These are phyloP conservation scores for Aporrectodea caliginosa DNA, from an alignment of 1,140 invertebrate species.

Conservation along the genomic window DNA sequence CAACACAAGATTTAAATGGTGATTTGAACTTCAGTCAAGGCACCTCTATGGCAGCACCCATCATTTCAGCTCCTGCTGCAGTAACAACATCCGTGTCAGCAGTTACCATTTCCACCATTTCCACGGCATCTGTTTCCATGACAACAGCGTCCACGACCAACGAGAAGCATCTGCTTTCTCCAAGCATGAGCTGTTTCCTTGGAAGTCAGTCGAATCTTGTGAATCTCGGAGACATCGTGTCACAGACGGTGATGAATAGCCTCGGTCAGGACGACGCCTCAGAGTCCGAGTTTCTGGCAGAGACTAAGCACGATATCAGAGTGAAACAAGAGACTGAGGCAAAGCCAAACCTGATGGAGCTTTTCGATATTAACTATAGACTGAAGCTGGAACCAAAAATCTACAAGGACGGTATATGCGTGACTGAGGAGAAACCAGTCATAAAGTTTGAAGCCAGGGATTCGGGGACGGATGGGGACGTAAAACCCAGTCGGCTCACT, in stretches of 20 bases:
- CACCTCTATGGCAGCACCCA: no score
- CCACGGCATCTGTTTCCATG: background rate
- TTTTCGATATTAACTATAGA: background rate
- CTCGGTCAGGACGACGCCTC: background rate
- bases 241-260: slow-evolving; percentile 19
- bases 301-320: background rate
- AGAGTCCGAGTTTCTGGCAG: background rate
- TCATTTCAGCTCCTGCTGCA: no score
- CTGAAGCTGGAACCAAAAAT: background rate
- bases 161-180: background rate
- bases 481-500: no score
- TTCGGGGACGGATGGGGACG: background rate
- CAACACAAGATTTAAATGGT: no score
- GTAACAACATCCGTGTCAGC: no score
- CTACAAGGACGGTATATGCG: background rate
- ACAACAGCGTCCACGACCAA: background rate
- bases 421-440: background rate
- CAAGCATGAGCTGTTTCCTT: background rate
- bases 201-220: background rate
- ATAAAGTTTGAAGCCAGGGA: background rate
- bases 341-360: background rate
- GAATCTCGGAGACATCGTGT: slow-evolving; percentile 16
- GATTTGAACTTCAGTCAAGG: no score
- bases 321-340: background rate
- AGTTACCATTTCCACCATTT: no score